phyloP scores from a whole-genome alignment of 2,888 invertebrate genomes.

The Empis stercorea region DNA sequence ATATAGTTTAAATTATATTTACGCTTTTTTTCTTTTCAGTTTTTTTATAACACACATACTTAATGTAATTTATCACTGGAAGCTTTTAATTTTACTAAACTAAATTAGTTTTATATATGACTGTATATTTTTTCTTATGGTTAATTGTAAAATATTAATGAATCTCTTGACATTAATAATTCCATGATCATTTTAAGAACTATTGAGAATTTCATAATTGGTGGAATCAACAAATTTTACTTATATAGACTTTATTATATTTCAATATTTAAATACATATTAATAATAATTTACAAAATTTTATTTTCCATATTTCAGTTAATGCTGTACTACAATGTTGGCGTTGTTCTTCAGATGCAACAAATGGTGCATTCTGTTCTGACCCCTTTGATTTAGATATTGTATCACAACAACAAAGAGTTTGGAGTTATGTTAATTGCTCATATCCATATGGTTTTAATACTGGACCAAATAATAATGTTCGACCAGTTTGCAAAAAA shows the following conservation, averaged over 20 bases:
- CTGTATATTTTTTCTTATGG: not conserved
- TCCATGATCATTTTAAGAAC: no score
- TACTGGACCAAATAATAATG: slow-evolving; percentile 24
- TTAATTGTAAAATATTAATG: not conserved
- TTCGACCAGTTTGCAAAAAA: slow-evolving; percentile 60
- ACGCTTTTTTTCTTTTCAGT: no score
- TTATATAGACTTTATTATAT: no score
- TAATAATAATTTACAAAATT: no score
- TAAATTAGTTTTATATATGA: not conserved
- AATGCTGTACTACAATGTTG: slow-evolving; percentile 58
- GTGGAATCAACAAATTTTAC: no score
- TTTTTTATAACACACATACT: no score
- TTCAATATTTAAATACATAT: no score
- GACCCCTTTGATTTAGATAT: slow-evolving; percentile 53
- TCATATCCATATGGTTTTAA: slow-evolving; percentile 38
- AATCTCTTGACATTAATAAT: not conserved
- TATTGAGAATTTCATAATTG: no score
- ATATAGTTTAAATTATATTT: no score
- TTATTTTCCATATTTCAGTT: slow-evolving; percentile 38
- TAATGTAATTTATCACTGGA: no score
- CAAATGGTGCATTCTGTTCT: slow-evolving; percentile 50
- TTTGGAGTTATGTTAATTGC: slow-evolving; percentile 37
- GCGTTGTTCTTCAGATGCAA: slow-evolving; percentile 57
- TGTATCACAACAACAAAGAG: slow-evolving; percentile 35
- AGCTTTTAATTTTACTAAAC: no score